Evolutionary conservation across 1,140 invertebrate species (phyloP), one percentile per base, ranked within the genome.

Genomic region (Euwallacea similis): DNA sequence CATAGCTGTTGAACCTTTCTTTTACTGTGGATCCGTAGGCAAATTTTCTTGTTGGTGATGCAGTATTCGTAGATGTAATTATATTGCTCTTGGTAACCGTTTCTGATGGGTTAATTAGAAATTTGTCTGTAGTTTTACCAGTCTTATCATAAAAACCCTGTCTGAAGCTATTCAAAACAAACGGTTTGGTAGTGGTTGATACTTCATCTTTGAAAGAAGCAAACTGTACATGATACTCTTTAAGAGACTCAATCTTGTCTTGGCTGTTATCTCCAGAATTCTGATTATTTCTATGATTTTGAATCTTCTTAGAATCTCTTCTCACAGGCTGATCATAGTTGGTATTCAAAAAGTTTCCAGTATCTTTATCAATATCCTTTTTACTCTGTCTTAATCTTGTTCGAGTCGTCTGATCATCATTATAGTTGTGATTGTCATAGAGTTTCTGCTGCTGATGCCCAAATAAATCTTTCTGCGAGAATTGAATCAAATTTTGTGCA

Each of bases 351-450:
- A 42, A 60, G 21, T 66, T 66, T 0, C 64, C 64, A 13, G 63
- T 72, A 7, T 72, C 55, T 50, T 61, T 55, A n/a, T 63, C 70
- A 55, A 72, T 67, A 67, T 72, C 70, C 66, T 72, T 72, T 53
- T 66, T 72, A 33, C 21, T 58, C 59, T 56, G 61, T 47, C 65
- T 71, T 0, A 15, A n/a, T 65, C 53, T 44, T 41, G 13, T 3
- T 60, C 13, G 33, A n/a, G 46, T 33, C 6, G 2, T 33, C 2
- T 60, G 9, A 16, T 46, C 47, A 42, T 11, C 11, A 55, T 64
- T 64, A 33, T 70, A 70, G n/a, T 64, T 63, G 46, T 70, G 68
- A 47, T 53, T 70, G 44, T 53, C 15, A 21, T 47, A 42, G 6
- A 7, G 13, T 11, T 21, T 7, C 33, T 50, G 66, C 15, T 59